Evolutionary conservation across 2,888 invertebrate species (phyloP).

Genomic region (Oligia latruncula): DNA sequence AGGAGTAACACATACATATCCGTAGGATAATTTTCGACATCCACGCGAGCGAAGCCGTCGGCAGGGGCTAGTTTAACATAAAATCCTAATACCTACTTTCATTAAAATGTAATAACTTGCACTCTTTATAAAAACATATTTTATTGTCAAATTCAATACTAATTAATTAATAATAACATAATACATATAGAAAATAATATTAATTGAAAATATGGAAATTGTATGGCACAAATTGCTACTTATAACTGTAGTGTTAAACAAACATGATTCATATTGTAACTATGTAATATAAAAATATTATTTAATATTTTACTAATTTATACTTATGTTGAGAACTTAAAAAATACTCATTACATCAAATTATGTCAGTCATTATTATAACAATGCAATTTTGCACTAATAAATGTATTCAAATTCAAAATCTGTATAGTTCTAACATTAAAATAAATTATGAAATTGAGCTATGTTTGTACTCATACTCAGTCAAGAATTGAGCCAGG

Average conservation of each 20-base stretch:
- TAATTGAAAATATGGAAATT: constrained; percentile 26
- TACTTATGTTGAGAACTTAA: constrained; percentile 5
- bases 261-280: constrained; percentile 36
- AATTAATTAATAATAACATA: constrained; percentile 16
- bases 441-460: constrained; percentile 52
- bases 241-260: constrained; percentile 12
- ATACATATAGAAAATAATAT: constrained; percentile 26
- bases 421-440: constrained; percentile 10
- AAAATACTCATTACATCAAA: constrained; percentile 17
- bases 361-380: constrained; percentile 48
- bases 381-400: constrained; percentile 30
- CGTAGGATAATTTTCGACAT: too few relatives aligned
- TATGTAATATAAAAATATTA: constrained; percentile 15
- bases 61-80: too few relatives aligned
- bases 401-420: neutral
- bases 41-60: too few relatives aligned
- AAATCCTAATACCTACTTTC: neutral
- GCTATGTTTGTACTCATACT: constrained; percentile 39
- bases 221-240: constrained; percentile 55
- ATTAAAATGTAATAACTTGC: neutral
- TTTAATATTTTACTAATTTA: constrained; percentile 31
- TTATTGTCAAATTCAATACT: constrained; percentile 38
- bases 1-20: too few relatives aligned
- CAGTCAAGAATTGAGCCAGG: constrained; percentile 81
- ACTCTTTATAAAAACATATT: constrained; percentile 19